These are phyloP conservation scores for Drosophila teissieri DNA, from an alignment of 1,140 invertebrate species.

Conservation along the genomic window DNA sequence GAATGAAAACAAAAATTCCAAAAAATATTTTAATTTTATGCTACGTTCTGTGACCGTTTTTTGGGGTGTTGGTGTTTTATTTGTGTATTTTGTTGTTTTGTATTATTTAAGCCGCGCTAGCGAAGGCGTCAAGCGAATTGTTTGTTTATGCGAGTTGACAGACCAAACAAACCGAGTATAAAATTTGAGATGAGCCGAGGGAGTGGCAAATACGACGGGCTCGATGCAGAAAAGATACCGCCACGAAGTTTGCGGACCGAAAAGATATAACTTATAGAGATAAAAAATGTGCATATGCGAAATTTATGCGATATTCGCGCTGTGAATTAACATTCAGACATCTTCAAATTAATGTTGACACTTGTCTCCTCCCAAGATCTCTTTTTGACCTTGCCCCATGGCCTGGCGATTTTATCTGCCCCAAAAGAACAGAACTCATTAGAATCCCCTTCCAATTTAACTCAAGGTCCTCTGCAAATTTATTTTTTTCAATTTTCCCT, in stretches of 20 bases:
- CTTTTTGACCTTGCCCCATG: conserved; percentile 8
- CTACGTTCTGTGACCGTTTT: conserved; percentile 30
- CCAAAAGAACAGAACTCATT: conserved; percentile 47
- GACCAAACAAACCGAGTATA: conserved; percentile 58
- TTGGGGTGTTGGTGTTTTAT: conserved; percentile 4
- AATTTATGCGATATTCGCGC: conserved; percentile 71
- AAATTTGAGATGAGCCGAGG: conserved; percentile 58
- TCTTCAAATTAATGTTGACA: conserved; percentile 78
- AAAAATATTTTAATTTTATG: conserved; percentile 68
- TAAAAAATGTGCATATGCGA: conserved; percentile 57
- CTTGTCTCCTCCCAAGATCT: conserved; percentile 54
- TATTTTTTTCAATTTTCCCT: conserved; percentile 2
- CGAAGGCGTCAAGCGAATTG: conserved; percentile 68
- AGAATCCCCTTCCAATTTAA: conserved; percentile 42
- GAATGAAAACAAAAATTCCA: conserved; percentile 58
- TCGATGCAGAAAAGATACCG: conserved; percentile 57
- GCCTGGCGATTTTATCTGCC: conserved; percentile 3
- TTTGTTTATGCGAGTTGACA: conserved; percentile 75
- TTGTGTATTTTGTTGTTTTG: conserved; percentile 3
- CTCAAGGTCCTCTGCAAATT: conserved; percentile 54
- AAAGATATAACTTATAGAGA: conserved; percentile 62
- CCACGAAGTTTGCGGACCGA: conserved; percentile 4
- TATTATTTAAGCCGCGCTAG: conserved; percentile 25
- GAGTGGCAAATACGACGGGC: conserved; percentile 64
- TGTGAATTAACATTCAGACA: conserved; percentile 67